phyloP scores from a whole-genome alignment of 2,113 vertebrate genomes.

The Oryctolagus cuniculus region mOryCun1.1 NC_091432.1:196469501-196470000 shows the following conservation, averaged over 20 bases:
- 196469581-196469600: not conserved
- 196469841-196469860: not conserved
- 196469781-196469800: not conserved
- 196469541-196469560: not conserved
- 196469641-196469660: not conserved
- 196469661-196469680: not conserved
- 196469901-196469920: not conserved
- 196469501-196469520: too few relatives aligned
- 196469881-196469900: not conserved
- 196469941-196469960: not conserved
- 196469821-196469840: not conserved
- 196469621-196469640: not conserved
- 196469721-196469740: not conserved
- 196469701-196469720: not conserved
- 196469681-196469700: not conserved
- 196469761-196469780: slow-evolving; percentile 18
- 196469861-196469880: not conserved
- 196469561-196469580: not conserved
- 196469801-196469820: not conserved
- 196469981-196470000: not conserved
- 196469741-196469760: not conserved
- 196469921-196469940: not conserved
- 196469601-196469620: slow-evolving; percentile 17
- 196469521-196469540: not conserved
- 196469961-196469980: not conserved